Evolutionary conservation across 2,888 invertebrate genomes (phyloP), one percentile per base, ranked within the genome.

Genomic region (Machimus rusticus): DNA sequence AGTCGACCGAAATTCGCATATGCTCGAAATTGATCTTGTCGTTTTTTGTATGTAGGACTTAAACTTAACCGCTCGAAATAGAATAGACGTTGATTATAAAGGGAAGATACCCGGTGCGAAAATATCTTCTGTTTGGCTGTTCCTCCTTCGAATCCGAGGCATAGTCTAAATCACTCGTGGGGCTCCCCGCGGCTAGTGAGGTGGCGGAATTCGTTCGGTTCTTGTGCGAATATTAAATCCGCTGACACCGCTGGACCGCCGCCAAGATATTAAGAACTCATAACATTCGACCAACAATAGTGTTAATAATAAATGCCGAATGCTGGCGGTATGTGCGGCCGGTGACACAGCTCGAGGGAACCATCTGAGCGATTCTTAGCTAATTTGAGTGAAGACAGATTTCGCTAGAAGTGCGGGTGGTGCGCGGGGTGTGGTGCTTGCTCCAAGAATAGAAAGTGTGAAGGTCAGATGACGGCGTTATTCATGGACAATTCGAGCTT

Each of bases 381-480:
- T 39, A 12, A 1, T 39, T 39, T 39, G 39, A 66, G 78, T 78
- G 43, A 23, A 8, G 23, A 23, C 66, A 0, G 12, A 16, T 46
- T 46, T 66, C 12, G 66, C 4, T 51, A 51, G 28, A 28, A 66
- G 28, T 51, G 51, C 51, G 51, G 19, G 66, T 4, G 66, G 66
- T 28, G 57, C 6, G n/a, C 55, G 55, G n/a, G 57, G 66, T 66
- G 66, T 66, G 66, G 66, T 28, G 28, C 8, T n/a, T 78, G 23
- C 39, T 78, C 43, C 46, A 19, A 78, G 14, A 78, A 78, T 78
- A 78, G 78, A 78, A 39, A 78, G 28, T 37, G 78, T 39, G 78
- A 84, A 84, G 74, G 66, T 84, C 84, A 84, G 66, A 84, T 84
- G 84, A 84, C 74, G 66, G 23, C 84, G 37, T 66, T 84, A 43